Conservation (phyloP, 2,888 invertebrate genomes). For the Calameuta idolon region DNA sequence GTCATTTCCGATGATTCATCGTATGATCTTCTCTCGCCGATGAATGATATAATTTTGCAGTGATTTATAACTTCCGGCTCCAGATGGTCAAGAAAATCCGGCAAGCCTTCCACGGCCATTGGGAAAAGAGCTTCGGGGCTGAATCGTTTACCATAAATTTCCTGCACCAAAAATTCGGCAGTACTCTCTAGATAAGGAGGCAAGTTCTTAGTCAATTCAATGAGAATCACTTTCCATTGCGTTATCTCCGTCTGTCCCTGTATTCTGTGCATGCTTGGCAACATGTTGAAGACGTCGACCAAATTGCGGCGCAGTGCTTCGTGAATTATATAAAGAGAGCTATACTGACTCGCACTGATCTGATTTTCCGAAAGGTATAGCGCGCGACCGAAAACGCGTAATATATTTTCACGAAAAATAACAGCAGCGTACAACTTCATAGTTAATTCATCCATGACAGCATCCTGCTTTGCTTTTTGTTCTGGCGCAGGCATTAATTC, state of each 20-base stretch:
- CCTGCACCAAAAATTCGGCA: slow-evolving; percentile 23
- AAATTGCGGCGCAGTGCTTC: slow-evolving; percentile 31
- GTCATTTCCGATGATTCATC: slow-evolving; percentile 26
- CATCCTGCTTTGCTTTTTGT: rapidly evolving
- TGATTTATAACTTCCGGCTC: slow-evolving; percentile 8
- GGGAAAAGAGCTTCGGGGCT: not conserved
- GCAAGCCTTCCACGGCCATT: not conserved
- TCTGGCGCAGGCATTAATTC: not conserved
- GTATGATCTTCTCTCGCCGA: slow-evolving; percentile 16
- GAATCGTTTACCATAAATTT: slow-evolving; percentile 13
- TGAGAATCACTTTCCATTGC: slow-evolving; percentile 34
- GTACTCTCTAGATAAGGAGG: slow-evolving; percentile 31
- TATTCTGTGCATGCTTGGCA: slow-evolving; percentile 23
- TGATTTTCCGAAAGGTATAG: slow-evolving; percentile 27
- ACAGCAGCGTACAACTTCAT: slow-evolving; percentile 20
- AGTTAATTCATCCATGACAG: not conserved
- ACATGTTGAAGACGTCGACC: slow-evolving; percentile 29
- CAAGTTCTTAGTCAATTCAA: slow-evolving; percentile 24
- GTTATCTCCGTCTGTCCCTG: not conserved
- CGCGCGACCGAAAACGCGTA: slow-evolving; percentile 37
- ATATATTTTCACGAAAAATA: slow-evolving; percentile 34
- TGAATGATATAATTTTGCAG: not conserved
- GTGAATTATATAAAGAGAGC: slow-evolving; percentile 33
- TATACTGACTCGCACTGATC: slow-evolving; percentile 33
- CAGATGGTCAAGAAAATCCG: slow-evolving; percentile 29